Evolutionary conservation across 2,888 invertebrate species (phyloP), one percentile per base, ranked within the genome.

Genomic region (Panorpa germanica): DNA sequence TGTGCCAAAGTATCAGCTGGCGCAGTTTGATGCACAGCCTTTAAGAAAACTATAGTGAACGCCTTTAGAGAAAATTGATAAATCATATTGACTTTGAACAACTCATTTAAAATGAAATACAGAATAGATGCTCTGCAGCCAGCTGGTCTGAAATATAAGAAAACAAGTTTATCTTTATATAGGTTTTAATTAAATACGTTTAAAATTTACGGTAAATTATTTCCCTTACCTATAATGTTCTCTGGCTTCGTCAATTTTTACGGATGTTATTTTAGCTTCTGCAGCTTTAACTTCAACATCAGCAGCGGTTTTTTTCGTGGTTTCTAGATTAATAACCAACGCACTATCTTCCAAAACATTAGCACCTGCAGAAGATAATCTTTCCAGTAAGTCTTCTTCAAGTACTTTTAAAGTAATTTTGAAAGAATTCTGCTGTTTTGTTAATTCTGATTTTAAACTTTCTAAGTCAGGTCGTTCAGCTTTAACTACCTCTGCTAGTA

Each of bases 1-100:
- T 62, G 60, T 22, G 68, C 67, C 1, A 88, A 56, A 3, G 71
- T 76, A 0, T 78, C 76, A 0, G 74, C 65, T 0, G 61, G 53
- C 4, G 65, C 62, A 0, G 90, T 77, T 33, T 59, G 61, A 10
- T 58, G 54, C 25, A 93, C 69, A 1, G 91, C 86, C 39, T 78
- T 80, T 41, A 72, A 73, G 52, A 91, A 91, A 4, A 91, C 90
- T 1, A 80, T 77, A 41, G 77, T 83, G 58, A 90, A 91, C 0
- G 91, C 86, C 54, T 91, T 91, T 33, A 93, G 55, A 0, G 91
- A 91, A 57, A 93, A 93, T 52, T 91, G 90, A 53, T 95, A 95
- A 48, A 95, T 83, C 25, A 83, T 82, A 53, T 91, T 88, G 43
- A 93, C 88, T 53, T 83, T 83, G 55, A 75, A 70, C 28, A 95